Base-by-base conservation (phyloP, 2,113 vertebrate genomes). In the Etheostoma spectabile region DNA sequence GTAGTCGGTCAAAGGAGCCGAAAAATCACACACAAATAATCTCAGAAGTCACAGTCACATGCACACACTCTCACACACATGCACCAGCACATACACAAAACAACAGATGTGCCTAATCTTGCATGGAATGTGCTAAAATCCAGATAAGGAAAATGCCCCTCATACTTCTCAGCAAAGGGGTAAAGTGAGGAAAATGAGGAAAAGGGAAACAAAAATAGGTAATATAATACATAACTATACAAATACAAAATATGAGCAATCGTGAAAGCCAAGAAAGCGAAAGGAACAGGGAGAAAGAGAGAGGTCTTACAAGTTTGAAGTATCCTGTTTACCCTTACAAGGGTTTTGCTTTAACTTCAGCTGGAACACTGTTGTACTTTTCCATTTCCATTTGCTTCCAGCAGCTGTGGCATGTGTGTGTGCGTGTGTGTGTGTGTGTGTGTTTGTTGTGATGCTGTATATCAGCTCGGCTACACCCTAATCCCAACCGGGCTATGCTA, bases 81-180 rank as follows among this genome's bases (percentile, higher is more conserved):
- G 56, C 71, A 27, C 45, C 63, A 81, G 38, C 66, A 75, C 74
- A 88, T 71, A 80, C 74, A 81, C 86, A 82, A 83, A 88, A 86
- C 74, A 89, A 86, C 82, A 88, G 83, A 85, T 83, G 83, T 83
- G 85, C 80, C 76, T 83, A 87, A 91, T 90, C 85, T 89, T 84
- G 80, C 87, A 82, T 87, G 87, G 86, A 94, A 90, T 89, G 82
- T 80, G 85, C 75, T 88, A 80, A 91, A 92, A 89, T 89, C 77
- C 67, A 18, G 87, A 87, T 91, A 86, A 83, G 61, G 63, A 85
- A 81, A 83, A 78, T 77, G 76, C 84, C 60, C 22, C 56, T 27
- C 53, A 10, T 72, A 77, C 77, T 87, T 81, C 81, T 16, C 73
- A 73, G 59, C 33, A 74, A 65, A 70, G 79, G 63, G 65, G 74